Evolutionary conservation across 2,888 invertebrate species (phyloP).

Genomic region (Microdon myrmicae): DNA sequence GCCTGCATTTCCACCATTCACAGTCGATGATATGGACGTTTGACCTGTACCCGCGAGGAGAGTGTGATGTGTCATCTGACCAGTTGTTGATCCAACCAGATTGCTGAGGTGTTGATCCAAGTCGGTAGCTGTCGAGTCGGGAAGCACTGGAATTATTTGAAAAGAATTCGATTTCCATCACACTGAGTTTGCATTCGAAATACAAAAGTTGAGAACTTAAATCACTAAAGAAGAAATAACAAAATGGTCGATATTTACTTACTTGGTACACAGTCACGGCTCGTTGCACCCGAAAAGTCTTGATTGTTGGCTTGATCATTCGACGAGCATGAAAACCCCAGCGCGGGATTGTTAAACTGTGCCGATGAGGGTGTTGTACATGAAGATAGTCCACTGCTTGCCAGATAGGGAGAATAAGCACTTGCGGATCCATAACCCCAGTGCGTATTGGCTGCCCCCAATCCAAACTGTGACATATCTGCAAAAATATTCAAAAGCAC

Average conservation of each 20-base stretch:
- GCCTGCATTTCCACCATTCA: slow-evolving; percentile 58
- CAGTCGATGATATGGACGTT: slow-evolving; percentile 65
- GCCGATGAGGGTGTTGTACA: slow-evolving; percentile 78
- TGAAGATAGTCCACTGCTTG: slow-evolving; percentile 75
- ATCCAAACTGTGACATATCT: slow-evolving; percentile 89
- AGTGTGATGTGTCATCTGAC: slow-evolving; percentile 68
- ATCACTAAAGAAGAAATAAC: background rate
- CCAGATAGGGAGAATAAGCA: slow-evolving; percentile 86
- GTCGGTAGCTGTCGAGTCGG: slow-evolving; percentile 81
- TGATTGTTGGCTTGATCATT: slow-evolving; percentile 73
- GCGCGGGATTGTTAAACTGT: slow-evolving; percentile 79
- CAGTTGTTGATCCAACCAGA: slow-evolving; percentile 70
- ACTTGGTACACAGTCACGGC: slow-evolving; percentile 70
- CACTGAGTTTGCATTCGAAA: too few relatives aligned
- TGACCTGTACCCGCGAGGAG: slow-evolving; percentile 68
- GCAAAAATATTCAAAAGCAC: slow-evolving; percentile 53
- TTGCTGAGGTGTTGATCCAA: slow-evolving; percentile 79
- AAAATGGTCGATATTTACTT: slow-evolving; percentile 51
- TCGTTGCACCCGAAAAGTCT: slow-evolving; percentile 71
- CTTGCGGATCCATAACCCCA: slow-evolving; percentile 90
- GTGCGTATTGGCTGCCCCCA: slow-evolving; percentile 85
- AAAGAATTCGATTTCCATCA: background rate
- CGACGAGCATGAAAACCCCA: slow-evolving; percentile 77
- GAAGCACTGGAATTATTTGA: slow-evolving; percentile 71
- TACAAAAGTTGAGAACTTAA: background rate